Evolutionary conservation across 2,113 vertebrate genomes (phyloP).

Genomic region (Lagopus muta): DNA sequence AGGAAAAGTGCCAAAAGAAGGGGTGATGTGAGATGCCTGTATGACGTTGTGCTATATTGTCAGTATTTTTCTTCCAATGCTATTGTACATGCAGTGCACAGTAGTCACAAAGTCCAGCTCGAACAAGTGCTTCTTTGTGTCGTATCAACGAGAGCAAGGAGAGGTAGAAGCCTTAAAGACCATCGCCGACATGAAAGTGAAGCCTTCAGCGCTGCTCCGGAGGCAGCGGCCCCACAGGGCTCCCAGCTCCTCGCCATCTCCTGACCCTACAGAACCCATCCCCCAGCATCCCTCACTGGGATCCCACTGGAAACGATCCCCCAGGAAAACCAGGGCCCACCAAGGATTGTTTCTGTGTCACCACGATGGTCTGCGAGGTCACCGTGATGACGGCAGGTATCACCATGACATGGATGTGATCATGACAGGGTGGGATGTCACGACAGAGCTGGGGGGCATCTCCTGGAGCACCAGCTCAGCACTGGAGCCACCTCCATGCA

Average conservation of each 20-base stretch:
- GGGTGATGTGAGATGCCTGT: conserved; percentile 26
- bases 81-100: not conserved
- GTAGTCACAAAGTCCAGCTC: not conserved
- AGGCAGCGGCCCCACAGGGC: not conserved
- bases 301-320: rapidly evolving
- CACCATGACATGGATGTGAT: not conserved
- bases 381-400: too few species aligned
- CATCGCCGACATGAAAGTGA: not conserved
- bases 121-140: not conserved
- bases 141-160: not conserved
- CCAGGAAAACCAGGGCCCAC: rapidly evolving
- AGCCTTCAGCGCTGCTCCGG: not conserved
- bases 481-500: not conserved
- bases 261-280: rapidly evolving
- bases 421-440: not conserved
- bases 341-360: rapidly evolving
- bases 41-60: not conserved
- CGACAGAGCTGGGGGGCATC: not conserved
- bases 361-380: too few species aligned
- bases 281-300: rapidly evolving
- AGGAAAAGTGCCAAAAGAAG: conserved; percentile 62
- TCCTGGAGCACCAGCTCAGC: not conserved
- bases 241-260: not conserved
- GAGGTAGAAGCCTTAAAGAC: conserved; percentile 63
- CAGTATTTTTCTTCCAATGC: conserved; percentile 41